A percentile compares a stretch with the other conserved stretches of the same genome.
Evolutionary conservation across 1,140 invertebrate genomes (phyloP).

Genomic region (Cyrtorhinus lividipennis): DNA sequence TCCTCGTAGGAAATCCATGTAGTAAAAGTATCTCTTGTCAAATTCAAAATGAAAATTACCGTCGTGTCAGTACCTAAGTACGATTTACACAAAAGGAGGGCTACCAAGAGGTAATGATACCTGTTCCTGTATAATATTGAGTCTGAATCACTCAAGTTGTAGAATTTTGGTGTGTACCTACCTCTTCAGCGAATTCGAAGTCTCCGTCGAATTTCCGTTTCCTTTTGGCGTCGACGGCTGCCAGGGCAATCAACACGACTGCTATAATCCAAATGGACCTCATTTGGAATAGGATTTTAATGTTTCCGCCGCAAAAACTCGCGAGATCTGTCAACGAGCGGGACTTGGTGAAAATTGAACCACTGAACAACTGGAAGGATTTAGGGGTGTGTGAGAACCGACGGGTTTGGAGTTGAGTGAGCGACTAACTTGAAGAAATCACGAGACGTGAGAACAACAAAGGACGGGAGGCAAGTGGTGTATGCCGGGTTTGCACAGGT

Average conservation of each 20-base stretch:
- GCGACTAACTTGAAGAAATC: neutral
- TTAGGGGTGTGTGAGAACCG: neutral
- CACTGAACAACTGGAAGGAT: neutral
- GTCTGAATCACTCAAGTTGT: no score
- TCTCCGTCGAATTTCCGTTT: slow-evolving; percentile 50
- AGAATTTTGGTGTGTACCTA: slow-evolving; percentile 30
- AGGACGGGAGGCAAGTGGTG: neutral
- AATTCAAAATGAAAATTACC: no score
- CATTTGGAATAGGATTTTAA: slow-evolving; percentile 24
- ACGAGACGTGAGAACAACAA: neutral
- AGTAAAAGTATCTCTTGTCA: no score
- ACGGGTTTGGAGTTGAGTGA: neutral
- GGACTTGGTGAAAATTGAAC: no score
- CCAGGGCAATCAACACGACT: slow-evolving; percentile 29
- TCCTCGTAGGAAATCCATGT: no score
- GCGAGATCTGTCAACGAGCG: neutral
- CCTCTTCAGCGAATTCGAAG: slow-evolving; percentile 54
- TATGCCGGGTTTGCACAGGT: neutral
- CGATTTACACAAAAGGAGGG: no score
- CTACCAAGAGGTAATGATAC: no score
- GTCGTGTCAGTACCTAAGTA: no score
- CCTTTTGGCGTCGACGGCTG: slow-evolving; percentile 34
- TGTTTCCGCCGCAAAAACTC: neutral
- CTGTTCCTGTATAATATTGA: no score
- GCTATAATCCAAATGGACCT: slow-evolving; percentile 33